Evolutionary conservation across 2,797 vertebrate genomes (phyloP).

Genomic region (Pempheris klunzingeri): DNA sequence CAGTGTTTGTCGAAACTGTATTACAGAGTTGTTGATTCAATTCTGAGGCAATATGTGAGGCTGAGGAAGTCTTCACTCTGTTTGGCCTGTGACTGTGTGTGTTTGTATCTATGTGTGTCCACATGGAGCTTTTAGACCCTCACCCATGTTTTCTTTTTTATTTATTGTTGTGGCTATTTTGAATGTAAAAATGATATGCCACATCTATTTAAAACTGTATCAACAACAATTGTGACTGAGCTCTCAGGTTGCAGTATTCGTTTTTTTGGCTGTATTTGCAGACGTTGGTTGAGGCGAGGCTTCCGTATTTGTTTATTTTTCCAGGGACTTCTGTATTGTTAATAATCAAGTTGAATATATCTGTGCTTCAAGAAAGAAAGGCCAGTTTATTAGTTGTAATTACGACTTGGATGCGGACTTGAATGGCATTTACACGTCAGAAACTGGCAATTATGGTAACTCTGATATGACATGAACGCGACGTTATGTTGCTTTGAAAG

Average conservation of each 20-base stretch:
- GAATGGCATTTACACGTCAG: conserved; percentile 5
- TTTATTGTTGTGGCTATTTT: not conserved
- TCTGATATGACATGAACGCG: not conserved
- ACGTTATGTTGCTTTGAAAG: conserved; percentile 13
- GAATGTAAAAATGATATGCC: not conserved
- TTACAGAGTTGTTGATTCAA: conserved; percentile 59
- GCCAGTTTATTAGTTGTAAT: not conserved
- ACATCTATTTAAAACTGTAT: not conserved
- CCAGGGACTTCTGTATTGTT: not conserved
- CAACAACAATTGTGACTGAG: not conserved
- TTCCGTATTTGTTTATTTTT: not conserved
- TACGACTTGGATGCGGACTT: not conserved
- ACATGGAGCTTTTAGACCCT: not conserved
- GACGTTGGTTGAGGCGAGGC: not conserved
- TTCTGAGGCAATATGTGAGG: conserved; percentile 48
- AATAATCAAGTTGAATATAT: not conserved
- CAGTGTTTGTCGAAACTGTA: conserved; percentile 44
- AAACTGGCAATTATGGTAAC: conserved; percentile 3
- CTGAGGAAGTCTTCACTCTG: conserved; percentile 9
- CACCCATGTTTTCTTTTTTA: not conserved
- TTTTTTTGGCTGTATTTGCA: not conserved
- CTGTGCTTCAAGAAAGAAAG: not conserved
- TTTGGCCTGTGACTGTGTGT: not conserved
- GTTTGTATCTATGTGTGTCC: not conserved
- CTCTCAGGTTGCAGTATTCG: not conserved